Evolutionary conservation across 2,888 invertebrate species (phyloP).

Genomic region (Bimastos eiseni): DNA sequence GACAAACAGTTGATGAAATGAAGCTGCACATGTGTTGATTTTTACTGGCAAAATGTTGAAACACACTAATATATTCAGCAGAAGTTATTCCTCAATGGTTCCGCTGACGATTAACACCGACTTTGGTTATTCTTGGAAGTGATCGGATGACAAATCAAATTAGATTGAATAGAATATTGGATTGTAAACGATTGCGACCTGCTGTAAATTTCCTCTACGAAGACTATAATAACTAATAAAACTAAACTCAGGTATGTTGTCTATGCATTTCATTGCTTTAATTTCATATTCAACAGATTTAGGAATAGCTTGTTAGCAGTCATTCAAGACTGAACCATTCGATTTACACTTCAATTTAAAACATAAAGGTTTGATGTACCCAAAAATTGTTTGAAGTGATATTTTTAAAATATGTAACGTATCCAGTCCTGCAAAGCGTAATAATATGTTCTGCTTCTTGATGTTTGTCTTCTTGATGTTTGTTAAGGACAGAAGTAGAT

Average conservation of each 20-base stretch:
- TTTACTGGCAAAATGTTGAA: not conserved
- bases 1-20: not conserved
- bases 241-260: constrained; percentile 7
- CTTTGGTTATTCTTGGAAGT: not conserved
- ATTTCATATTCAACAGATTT: not conserved
- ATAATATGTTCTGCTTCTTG: too few species aligned
- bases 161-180: not conserved
- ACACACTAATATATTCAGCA: not conserved
- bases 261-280: not conserved
- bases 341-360: too few species aligned
- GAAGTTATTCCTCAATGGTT: not conserved
- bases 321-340: too few species aligned
- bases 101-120: not conserved
- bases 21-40: not conserved
- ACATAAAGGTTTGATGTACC: too few species aligned
- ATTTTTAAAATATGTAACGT: too few species aligned
- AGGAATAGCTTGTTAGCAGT: too few species aligned
- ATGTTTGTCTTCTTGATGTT: too few species aligned
- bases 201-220: not conserved
- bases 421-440: too few species aligned
- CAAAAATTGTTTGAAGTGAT: too few species aligned
- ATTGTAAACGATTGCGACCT: not conserved
- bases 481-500: not conserved
- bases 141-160: not conserved
- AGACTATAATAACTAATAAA: not conserved